Base-by-base conservation (phyloP, 2,888 invertebrate species). In the Yponomeuta evonymella region DNA sequence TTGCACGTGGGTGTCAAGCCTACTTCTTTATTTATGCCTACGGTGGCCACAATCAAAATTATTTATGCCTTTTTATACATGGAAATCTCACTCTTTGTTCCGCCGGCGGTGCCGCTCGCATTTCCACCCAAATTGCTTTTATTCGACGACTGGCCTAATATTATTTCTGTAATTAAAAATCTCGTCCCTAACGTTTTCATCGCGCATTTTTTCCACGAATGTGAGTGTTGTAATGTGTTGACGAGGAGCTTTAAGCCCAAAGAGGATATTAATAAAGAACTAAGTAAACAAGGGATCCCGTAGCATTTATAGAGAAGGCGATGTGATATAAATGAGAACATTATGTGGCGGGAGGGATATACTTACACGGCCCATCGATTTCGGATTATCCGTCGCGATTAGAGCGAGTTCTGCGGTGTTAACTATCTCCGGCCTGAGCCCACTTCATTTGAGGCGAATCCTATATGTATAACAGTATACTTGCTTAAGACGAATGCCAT, bases 131-230 rank as follows among this genome's bases (percentile, higher is more conserved):
- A 87, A 89, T 86, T 84, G 87, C 84, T 86, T 87, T 87, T 82
- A 87, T 88, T 85, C 83, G 85, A 80, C 84, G 81, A 80, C 80
- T 82, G 86, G 87, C 87, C 89, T 88, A 87, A 89, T 89, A 87
- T 84, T 89, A 88, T 87, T 87, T 86, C 83, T 86, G 89, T 89
- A 89, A 90, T 90, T 90, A 89, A 90, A 58, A 90, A 87, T 83
- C 83, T 83, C 83, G 80, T 81, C 79, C 80, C 74, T 79, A 82
- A 83, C 81, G 79, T 85, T 86, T 87, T 83, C 83, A 85, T 82
- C 30, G 64, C 30, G 64, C 65, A 65, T 70, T 70, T 70, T 70
- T 63, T 63, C 3, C 33, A 6, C 51, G 12, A 65, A 1, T 30
- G 5, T 33, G 63, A 36, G 70, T 36, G 36, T 9, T 70, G 15